Evolutionary conservation across 2,113 vertebrate genomes (phyloP).

Genomic region (Syrmaticus mikado): DNA sequence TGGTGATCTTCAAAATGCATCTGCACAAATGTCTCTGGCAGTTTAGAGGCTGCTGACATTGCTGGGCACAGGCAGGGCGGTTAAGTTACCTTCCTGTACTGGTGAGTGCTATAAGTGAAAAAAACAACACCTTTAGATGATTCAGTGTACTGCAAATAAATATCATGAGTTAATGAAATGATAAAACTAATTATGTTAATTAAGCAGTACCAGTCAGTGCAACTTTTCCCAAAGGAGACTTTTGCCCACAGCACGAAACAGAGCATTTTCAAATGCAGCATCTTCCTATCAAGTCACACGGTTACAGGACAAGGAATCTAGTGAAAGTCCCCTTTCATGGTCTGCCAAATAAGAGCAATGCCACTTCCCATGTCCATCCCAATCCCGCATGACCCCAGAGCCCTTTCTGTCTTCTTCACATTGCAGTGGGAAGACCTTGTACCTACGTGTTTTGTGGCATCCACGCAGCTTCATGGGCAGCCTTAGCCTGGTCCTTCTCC

Average conservation of each 20-base stretch:
- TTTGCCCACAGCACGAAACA: not conserved
- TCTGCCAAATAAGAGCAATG: not conserved
- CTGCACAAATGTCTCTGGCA: not conserved
- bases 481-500: not conserved
- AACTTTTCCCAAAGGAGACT: not conserved
- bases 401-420: not conserved
- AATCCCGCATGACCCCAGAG: not conserved
- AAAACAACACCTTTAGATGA: not conserved
- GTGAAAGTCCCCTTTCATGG: not conserved
- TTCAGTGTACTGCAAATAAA: not conserved
- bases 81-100: not conserved
- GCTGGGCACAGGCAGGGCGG: not conserved
- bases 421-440: not conserved
- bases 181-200: not conserved
- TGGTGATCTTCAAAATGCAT: not conserved
- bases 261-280: not conserved
- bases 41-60: not conserved
- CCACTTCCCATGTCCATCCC: not conserved
- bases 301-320: not conserved
- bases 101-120: not conserved
- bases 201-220: not conserved
- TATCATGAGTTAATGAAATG: not conserved
- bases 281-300: not conserved
- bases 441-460: not conserved
- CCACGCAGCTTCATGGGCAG: not conserved